phyloP scores from a whole-genome alignment of 2,797 vertebrate species.

The Sciaenops ocellatus region DNA sequence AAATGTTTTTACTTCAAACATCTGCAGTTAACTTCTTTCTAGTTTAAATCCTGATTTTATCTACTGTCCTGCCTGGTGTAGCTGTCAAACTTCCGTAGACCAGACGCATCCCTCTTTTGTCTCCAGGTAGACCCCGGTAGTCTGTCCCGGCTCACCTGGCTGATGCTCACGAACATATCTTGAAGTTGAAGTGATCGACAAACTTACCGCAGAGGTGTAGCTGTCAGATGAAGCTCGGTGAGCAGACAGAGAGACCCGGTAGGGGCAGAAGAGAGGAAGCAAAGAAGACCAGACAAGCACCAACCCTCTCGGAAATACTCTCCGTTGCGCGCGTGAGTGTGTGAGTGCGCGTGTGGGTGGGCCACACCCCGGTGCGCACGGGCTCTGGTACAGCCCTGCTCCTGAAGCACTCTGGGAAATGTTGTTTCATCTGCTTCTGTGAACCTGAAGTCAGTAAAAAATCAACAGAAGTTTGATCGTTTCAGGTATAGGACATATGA shows the following conservation, averaged over 20 bases:
- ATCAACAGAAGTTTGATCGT: neutral
- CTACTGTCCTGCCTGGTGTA: neutral
- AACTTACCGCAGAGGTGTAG: constrained; percentile 65
- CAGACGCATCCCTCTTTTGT: neutral
- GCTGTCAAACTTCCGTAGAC: neutral
- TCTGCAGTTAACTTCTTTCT: neutral
- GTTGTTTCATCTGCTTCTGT: constrained; percentile 24
- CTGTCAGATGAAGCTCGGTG: constrained; percentile 25
- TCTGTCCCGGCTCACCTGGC: constrained; percentile 39
- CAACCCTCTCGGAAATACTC: constrained; percentile 45
- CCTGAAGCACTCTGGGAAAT: constrained; percentile 69
- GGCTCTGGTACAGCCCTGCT: neutral
- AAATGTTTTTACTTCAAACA: neutral
- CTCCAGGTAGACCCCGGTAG: constrained; percentile 10
- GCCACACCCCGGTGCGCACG: constrained; percentile 68
- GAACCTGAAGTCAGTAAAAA: accelerated
- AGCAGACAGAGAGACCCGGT: constrained; percentile 17
- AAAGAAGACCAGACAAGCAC: constrained; percentile 21
- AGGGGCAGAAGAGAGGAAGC: constrained; percentile 4
- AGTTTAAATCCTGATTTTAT: neutral
- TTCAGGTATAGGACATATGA: neutral
- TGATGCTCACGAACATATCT: neutral
- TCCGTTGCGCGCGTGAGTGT: constrained; percentile 32
- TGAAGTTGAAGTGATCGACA: neutral
- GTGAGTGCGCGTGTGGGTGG: neutral